Percentiles rank a stretch among this genome's conserved stretches.
Evolutionary conservation across 2,113 vertebrate genomes (phyloP).

Genomic region (Mustela lutreola): DNA sequence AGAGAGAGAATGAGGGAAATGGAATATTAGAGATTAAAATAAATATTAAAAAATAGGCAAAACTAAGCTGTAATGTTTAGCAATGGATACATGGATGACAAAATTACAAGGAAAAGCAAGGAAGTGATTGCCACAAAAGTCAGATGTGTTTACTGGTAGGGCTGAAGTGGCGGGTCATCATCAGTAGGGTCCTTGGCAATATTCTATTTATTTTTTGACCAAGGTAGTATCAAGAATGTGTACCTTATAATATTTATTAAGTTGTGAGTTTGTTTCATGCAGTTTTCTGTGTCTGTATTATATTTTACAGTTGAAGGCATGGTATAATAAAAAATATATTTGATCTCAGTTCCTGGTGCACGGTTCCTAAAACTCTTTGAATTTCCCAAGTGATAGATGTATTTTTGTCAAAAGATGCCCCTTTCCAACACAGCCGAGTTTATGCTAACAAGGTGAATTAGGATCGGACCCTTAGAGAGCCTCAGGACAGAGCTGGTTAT

Average conservation of each 20-base stretch:
- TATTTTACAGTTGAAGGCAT: not conserved
- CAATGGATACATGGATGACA: not conserved
- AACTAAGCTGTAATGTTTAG: not conserved
- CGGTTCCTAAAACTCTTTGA: not conserved
- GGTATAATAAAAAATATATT: not conserved
- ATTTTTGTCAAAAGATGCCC: not conserved
- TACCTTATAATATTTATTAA: not conserved
- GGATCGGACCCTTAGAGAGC: not conserved
- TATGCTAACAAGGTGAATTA: not conserved
- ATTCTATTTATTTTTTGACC: not conserved
- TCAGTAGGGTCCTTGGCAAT: not conserved
- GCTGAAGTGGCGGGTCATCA: not conserved
- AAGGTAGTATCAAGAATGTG: not conserved
- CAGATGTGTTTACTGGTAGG: not conserved
- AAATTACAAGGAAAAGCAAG: not conserved
- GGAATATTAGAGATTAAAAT: not conserved
- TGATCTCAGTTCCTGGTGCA: not conserved
- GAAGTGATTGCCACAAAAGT: not conserved
- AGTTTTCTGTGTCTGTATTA: slow-evolving; percentile 29
- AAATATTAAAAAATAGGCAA: not conserved
- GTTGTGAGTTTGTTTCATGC: not conserved
- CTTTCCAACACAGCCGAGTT: not conserved
- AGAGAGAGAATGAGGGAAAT: no score
- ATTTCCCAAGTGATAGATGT: not conserved
- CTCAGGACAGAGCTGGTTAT: not conserved